phyloP scores from a whole-genome alignment of 2,888 invertebrate species.

The Spatulosminthurus flaviceps region DNA sequence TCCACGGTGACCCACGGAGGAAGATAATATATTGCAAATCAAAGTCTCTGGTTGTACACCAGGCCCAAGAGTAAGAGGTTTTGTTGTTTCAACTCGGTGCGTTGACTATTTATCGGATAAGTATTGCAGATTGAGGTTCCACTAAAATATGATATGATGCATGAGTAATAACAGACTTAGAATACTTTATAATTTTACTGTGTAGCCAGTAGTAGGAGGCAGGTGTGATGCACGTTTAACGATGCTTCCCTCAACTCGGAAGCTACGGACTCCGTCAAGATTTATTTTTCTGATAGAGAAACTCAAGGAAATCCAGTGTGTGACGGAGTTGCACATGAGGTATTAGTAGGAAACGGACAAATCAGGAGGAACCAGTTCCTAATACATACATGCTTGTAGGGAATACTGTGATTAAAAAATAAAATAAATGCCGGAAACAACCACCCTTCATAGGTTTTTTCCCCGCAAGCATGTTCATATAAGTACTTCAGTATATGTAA shows the following conservation, averaged over 20 bases:
- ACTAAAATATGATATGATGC: too few species aligned
- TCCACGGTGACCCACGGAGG: too few species aligned
- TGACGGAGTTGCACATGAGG: too few species aligned
- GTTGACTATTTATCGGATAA: too few species aligned
- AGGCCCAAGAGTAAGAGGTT: too few species aligned
- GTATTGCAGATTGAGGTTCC: too few species aligned
- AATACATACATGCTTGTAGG: conserved; percentile 4
- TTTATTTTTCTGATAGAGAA: background rate
- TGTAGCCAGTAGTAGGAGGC: too few species aligned
- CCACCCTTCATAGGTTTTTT: background rate
- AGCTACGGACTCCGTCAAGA: background rate
- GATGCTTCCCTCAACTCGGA: background rate
- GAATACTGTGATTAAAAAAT: conserved; percentile 21
- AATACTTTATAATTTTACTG: too few species aligned
- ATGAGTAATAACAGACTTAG: too few species aligned
- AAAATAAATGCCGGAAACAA: conserved; percentile 18
- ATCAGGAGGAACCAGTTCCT: conserved; percentile 27
- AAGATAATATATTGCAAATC: too few species aligned
- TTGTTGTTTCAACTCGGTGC: too few species aligned
- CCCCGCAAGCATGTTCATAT: background rate
- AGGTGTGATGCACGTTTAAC: background rate
- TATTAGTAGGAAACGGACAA: background rate
- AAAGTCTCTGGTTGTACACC: too few species aligned
- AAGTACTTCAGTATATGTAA: background rate
- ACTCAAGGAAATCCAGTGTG: background rate